Evolutionary conservation across 2,888 invertebrate genomes (phyloP).

Genomic region (Sabellastarte sp.): DNA sequence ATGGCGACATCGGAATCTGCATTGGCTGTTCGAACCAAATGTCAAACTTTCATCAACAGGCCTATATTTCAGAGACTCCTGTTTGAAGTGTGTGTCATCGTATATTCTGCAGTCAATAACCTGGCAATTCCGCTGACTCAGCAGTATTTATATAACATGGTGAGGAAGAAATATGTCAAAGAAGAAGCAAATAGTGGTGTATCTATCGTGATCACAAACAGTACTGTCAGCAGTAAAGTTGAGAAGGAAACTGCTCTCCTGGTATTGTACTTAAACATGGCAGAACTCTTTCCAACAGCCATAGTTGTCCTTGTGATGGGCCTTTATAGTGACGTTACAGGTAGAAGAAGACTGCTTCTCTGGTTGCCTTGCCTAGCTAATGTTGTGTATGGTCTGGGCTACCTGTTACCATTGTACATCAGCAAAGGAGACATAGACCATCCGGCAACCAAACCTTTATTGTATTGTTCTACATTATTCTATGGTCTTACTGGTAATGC

Average conservation of each 20-base stretch:
- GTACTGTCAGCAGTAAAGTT: too few species aligned
- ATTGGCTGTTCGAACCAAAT: too few species aligned
- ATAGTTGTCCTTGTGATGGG: constrained; percentile 49
- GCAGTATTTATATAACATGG: too few species aligned
- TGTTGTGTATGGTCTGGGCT: constrained; percentile 42
- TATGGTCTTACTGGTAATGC: constrained; percentile 29
- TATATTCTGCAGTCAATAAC: too few species aligned
- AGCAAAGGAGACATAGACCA: constrained; percentile 20
- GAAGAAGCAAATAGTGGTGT: too few species aligned
- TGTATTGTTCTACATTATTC: constrained; percentile 24
- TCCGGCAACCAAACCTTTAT: constrained; percentile 19
- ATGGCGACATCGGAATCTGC: too few species aligned
- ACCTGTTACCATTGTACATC: constrained; percentile 30
- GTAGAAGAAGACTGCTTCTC: constrained; percentile 47
- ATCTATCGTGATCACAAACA: too few species aligned
- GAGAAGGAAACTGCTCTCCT: constrained; percentile 31
- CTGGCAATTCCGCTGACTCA: too few species aligned
- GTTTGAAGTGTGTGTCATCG: too few species aligned
- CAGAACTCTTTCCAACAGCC: constrained; percentile 47
- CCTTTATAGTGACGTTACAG: constrained; percentile 52
- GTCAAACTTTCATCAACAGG: too few species aligned
- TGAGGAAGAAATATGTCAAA: too few species aligned
- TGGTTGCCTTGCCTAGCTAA: constrained; percentile 54
- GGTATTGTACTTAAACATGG: constrained; percentile 45
- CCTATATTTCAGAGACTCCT: too few species aligned